phyloP scores from a whole-genome alignment of 2,888 invertebrate genomes.

The Zaprionus obscuricornis region DNA sequence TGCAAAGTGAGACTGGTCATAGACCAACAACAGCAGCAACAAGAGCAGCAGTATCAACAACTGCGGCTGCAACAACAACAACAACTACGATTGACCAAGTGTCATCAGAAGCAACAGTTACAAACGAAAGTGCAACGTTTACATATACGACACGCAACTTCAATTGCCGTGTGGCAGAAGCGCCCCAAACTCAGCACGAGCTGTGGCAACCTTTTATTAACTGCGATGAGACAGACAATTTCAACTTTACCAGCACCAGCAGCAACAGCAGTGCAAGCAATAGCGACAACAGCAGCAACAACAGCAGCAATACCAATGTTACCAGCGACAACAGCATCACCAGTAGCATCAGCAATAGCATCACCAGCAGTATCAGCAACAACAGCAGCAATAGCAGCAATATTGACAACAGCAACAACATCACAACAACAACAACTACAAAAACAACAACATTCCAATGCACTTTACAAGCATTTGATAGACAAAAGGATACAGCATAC shows the following conservation, averaged over 20 bases:
- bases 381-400: too few species aligned
- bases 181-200: conserved; percentile 48
- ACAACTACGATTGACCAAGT: conserved; percentile 19
- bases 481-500: conserved; percentile 53
- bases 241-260: conserved; percentile 6
- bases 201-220: conserved; percentile 72
- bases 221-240: conserved; percentile 52
- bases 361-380: too few species aligned
- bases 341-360: conserved; percentile 15
- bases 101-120: conserved; percentile 25
- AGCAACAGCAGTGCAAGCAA: conserved; percentile 15
- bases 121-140: conserved; percentile 35
- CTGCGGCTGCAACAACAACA: conserved; percentile 34
- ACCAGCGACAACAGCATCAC: conserved; percentile 27
- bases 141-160: conserved; percentile 50
- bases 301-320: conserved; percentile 21
- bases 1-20: conserved; percentile 81
- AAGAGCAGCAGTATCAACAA: conserved; percentile 19
- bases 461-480: conserved; percentile 72
- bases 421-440: too few species aligned
- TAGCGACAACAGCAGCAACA: conserved; percentile 26
- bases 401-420: too few species aligned
- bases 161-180: conserved; percentile 68
- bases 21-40: conserved; percentile 71
- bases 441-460: conserved; percentile 78